These are phyloP conservation scores for Lagorchestes hirsutus DNA, from an alignment of 2,797 vertebrate species.

Conservation along the genomic window DNA sequence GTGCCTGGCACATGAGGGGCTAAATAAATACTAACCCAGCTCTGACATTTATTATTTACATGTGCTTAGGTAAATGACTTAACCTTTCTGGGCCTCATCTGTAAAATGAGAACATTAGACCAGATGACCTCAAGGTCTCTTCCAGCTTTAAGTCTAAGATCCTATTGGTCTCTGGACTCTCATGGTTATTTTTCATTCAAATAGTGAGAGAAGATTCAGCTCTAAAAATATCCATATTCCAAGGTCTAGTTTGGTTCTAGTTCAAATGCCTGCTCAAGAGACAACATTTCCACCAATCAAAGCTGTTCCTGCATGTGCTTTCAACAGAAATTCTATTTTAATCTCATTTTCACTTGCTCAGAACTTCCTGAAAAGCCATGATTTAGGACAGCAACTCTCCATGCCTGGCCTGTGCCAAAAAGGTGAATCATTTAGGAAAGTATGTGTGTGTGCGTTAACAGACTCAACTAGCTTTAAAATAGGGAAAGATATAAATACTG, in stretches of 20 bases:
- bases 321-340: constrained; percentile 70
- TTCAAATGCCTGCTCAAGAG: constrained; percentile 11
- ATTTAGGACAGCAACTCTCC: constrained; percentile 68
- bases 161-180: not conserved
- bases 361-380: constrained; percentile 69
- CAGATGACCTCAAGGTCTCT: not conserved
- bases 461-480: constrained; percentile 58
- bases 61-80: not conserved
- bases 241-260: not conserved
- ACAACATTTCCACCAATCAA: constrained; percentile 25
- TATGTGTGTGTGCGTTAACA: constrained; percentile 56
- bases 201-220: constrained; percentile 2
- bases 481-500: constrained; percentile 43
- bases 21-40: not conserved
- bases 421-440: constrained; percentile 75
- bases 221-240: constrained; percentile 33
- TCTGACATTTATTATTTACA: not conserved
- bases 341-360: constrained; percentile 74
- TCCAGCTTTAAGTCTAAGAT: not conserved
- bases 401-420: constrained; percentile 70
- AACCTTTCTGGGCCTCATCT: not conserved
- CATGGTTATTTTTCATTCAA: not conserved
- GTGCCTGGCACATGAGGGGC: not conserved
- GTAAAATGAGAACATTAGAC: not conserved
- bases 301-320: constrained; percentile 55